Conservation (phyloP, 2,888 invertebrate species). For the Ferrisia virgata region DNA sequence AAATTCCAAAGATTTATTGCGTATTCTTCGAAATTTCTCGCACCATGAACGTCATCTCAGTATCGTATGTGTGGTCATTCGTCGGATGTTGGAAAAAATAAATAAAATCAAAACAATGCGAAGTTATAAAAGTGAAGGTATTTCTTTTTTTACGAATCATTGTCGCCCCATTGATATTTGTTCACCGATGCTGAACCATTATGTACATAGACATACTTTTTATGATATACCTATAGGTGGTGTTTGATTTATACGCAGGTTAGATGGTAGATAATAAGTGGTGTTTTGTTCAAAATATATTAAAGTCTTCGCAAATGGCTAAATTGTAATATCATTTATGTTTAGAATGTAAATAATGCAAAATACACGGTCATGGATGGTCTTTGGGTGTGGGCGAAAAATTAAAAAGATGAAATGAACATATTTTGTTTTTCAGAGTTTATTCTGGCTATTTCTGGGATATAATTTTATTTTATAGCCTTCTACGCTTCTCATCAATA, state of each 20-base stretch:
- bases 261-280: too few species aligned
- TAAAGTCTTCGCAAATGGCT: not conserved
- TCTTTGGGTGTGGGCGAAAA: not conserved
- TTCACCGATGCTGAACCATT: not conserved
- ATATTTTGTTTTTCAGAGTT: not conserved
- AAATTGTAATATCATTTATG: not conserved
- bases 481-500: slow-evolving; percentile 48
- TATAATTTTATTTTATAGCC: slow-evolving; percentile 48
- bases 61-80: not conserved
- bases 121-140: not conserved
- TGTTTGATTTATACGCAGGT: not conserved
- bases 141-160: not conserved
- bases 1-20: not conserved
- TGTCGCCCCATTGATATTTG: not conserved
- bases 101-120: not conserved
- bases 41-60: not conserved
- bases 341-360: not conserved
- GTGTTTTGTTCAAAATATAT: not conserved
- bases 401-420: not conserved
- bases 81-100: not conserved
- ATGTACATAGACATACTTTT: not conserved
- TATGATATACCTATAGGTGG: not conserved
- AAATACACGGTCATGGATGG: not conserved
- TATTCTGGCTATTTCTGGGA: slow-evolving; percentile 37
- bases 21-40: not conserved